Conservation (phyloP, 2,113 vertebrate species). For the Pycnonotus jocosus region DNA sequence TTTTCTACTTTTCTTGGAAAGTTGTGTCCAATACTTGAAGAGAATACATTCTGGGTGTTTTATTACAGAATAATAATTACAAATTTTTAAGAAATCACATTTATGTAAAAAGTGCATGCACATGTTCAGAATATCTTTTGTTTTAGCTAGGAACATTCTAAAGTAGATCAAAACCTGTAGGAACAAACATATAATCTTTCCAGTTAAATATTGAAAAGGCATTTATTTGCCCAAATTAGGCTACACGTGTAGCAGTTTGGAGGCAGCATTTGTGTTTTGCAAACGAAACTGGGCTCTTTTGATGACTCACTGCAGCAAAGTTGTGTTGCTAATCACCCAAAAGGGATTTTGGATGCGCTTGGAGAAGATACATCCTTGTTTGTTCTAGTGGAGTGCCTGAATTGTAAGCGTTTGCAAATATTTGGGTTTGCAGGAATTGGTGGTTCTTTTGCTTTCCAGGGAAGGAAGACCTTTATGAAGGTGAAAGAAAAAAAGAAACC, state of each 20-base stretch:
- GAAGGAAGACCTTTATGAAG: neutral
- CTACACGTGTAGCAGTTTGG: neutral
- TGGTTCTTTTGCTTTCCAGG: neutral
- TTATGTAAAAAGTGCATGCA: neutral
- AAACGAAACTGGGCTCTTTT: neutral
- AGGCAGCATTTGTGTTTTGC: neutral
- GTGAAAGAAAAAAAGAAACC: neutral
- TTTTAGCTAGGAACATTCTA: neutral
- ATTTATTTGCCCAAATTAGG: neutral
- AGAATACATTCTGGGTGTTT: neutral
- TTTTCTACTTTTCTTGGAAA: neutral
- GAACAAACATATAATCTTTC: rapidly evolving
- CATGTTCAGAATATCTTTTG: rapidly evolving
- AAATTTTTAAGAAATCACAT: rapidly evolving
- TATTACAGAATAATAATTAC: neutral
- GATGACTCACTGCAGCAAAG: neutral
- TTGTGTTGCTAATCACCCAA: neutral
- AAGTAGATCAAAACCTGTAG: neutral
- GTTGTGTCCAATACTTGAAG: neutral
- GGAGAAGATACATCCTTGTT: neutral
- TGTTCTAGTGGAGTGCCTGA: neutral
- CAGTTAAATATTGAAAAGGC: neutral
- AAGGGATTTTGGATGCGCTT: neutral
- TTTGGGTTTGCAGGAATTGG: neutral
- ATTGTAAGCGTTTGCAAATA: neutral